Evolutionary conservation across 2,888 invertebrate genomes (phyloP).

Genomic region (Drosophila formosana): DNA sequence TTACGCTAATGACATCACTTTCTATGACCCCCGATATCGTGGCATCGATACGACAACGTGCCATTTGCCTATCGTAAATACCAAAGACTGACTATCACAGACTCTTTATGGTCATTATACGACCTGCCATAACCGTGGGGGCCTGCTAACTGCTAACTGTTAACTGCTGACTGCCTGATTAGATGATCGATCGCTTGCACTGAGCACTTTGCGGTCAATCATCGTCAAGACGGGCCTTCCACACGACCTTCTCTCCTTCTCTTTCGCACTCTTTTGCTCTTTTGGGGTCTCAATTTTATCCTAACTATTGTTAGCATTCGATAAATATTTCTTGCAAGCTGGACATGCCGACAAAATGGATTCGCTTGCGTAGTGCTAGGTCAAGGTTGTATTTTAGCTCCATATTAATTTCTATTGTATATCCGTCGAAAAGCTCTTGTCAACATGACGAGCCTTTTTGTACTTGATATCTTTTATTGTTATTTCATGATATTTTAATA

Average conservation of each 20-base stretch:
- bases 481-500: background rate
- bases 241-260: too few relatives aligned
- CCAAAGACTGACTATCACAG: conserved; percentile 55
- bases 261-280: background rate
- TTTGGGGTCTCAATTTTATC: background rate
- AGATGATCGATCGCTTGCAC: background rate
- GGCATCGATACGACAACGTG: conserved; percentile 54
- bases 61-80: conserved; percentile 68
- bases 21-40: conserved; percentile 40
- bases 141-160: background rate
- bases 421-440: conserved; percentile 37
- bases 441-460: conserved; percentile 47
- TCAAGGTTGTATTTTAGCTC: conserved; percentile 54
- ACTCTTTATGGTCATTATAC: conserved; percentile 33
- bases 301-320: conserved; percentile 4
- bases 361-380: conserved; percentile 60
- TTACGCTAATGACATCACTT: conserved; percentile 65
- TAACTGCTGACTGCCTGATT: conserved; percentile 7
- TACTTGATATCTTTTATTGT: background rate
- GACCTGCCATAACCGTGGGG: conserved; percentile 31
- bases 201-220: background rate
- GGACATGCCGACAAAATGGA: conserved; percentile 25
- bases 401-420: conserved; percentile 33
- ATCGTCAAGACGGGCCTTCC: conserved; percentile 14
- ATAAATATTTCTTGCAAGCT: conserved; percentile 25